Evolutionary conservation across 1,140 invertebrate genomes (phyloP).

Genomic region (Nasonia longicornis): DNA sequence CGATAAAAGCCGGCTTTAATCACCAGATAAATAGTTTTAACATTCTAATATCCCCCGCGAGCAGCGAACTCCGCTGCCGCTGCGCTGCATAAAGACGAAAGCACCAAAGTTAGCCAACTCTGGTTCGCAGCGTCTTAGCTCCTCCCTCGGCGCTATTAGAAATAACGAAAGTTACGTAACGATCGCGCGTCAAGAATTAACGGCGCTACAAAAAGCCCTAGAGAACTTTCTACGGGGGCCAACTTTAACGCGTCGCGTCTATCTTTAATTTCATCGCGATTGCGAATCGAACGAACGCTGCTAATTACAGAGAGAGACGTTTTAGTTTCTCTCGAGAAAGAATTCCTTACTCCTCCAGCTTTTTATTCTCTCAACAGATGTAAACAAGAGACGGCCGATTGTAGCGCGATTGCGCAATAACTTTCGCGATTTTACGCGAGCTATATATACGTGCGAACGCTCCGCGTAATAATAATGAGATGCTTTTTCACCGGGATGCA

Average conservation of each 20-base stretch:
- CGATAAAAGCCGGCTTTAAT: neutral
- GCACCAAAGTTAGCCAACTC: neutral
- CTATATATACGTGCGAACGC: too few relatives aligned
- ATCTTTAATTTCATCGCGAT: conserved; percentile 19
- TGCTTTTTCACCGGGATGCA: too few relatives aligned
- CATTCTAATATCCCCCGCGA: neutral
- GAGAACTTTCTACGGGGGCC: neutral
- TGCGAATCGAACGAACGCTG: neutral
- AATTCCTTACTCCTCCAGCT: too few relatives aligned
- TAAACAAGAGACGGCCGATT: conserved; percentile 32
- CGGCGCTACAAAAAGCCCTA: neutral
- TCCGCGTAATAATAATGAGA: too few relatives aligned
- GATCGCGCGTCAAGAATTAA: conserved; percentile 1
- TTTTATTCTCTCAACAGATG: neutral
- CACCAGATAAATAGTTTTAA: neutral
- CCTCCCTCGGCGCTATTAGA: neutral
- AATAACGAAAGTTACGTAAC: conserved; percentile 23
- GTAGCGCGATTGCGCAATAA: conserved; percentile 24
- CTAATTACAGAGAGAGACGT: neutral
- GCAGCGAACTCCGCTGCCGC: neutral
- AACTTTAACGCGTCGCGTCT: neutral
- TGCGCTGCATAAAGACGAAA: neutral
- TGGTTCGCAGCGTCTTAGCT: neutral
- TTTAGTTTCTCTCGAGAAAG: too few relatives aligned
- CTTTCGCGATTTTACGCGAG: neutral